phyloP scores from a whole-genome alignment of 2,888 invertebrate genomes.

The Exocentrus adspersus region DNA sequence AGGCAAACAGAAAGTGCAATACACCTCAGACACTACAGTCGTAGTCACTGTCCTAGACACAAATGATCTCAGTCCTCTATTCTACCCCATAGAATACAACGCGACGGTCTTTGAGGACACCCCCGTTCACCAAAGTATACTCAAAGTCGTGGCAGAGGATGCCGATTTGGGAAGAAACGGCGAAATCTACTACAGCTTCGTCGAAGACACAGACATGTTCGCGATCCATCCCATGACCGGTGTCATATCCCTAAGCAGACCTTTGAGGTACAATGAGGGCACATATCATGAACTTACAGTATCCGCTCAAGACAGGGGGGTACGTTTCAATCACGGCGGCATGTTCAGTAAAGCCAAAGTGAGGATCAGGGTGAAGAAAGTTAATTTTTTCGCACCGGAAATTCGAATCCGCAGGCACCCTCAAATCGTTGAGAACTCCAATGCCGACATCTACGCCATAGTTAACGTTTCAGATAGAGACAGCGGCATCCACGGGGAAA shows the following conservation, averaged over 20 bases:
- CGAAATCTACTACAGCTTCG: constrained; percentile 95
- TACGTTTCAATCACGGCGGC: constrained; percentile 66
- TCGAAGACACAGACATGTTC: constrained; percentile 83
- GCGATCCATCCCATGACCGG: constrained; percentile 94
- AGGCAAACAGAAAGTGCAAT: constrained; percentile 68
- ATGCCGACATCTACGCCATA: constrained; percentile 89
- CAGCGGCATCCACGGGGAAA: constrained; percentile 84
- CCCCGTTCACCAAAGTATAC: constrained; percentile 82
- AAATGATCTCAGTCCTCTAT: constrained; percentile 93
- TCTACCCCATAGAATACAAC: constrained; percentile 89
- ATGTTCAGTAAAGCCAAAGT: constrained; percentile 80
- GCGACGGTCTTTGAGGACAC: constrained; percentile 89
- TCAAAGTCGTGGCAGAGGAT: constrained; percentile 88
- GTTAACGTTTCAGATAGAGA: constrained; percentile 87
- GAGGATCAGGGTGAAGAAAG: constrained; percentile 80
- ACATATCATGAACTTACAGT: constrained; percentile 80
- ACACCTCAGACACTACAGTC: constrained; percentile 80
- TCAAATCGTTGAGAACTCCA: constrained; percentile 82
- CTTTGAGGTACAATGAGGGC: constrained; percentile 76
- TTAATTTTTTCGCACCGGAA: constrained; percentile 88
- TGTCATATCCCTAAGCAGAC: constrained; percentile 83
- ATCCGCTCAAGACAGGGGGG: constrained; percentile 87
- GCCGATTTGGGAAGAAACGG: constrained; percentile 96
- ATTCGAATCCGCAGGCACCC: constrained; percentile 83
- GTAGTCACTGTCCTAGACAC: constrained; percentile 81